Evolutionary conservation across 30 jellyfish, hydroid and myxozoan genomes (phyloP).

Genomic region (Cassiopea xamachana): DNA sequence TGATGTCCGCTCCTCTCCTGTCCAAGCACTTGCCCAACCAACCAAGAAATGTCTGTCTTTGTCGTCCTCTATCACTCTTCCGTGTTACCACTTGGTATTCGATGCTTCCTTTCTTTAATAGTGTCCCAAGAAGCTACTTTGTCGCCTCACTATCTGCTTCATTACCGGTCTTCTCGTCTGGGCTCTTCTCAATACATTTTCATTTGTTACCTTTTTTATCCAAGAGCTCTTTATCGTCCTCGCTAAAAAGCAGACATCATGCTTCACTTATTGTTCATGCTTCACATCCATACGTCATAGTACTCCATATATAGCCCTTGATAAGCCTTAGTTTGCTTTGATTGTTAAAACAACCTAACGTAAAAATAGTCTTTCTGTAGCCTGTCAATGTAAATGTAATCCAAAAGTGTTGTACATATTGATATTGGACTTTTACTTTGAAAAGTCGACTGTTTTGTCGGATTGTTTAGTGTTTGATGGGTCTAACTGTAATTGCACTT

Average conservation of each 20-base stretch:
- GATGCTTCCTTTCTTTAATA: constrained; percentile 46
- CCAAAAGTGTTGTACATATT: too few relatives aligned
- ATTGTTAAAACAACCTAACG: neutral
- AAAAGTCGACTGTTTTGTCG: too few relatives aligned
- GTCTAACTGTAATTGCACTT: too few relatives aligned
- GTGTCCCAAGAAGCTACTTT: constrained; percentile 39
- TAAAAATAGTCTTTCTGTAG: too few relatives aligned
- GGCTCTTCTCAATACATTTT: constrained; percentile 59
- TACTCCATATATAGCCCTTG: too few relatives aligned
- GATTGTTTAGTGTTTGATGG: too few relatives aligned
- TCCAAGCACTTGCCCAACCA: constrained; percentile 28
- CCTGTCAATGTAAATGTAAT: too few relatives aligned
- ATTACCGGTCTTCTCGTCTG: constrained; percentile 51
- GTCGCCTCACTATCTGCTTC: constrained; percentile 47
- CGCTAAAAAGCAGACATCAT: constrained; percentile 44
- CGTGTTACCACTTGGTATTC: constrained; percentile 49
- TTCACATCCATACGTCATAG: too few relatives aligned
- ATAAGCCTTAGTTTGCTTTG: neutral
- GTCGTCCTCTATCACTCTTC: constrained; percentile 10
- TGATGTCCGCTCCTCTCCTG: constrained; percentile 44
- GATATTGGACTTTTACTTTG: too few relatives aligned
- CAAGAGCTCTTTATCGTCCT: constrained; percentile 53
- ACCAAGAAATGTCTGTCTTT: too few relatives aligned
- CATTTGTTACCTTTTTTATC: neutral
- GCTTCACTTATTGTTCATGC: neutral